Evolutionary conservation across 1,140 invertebrate genomes (phyloP).

Genomic region (Hyphantria cunea): DNA sequence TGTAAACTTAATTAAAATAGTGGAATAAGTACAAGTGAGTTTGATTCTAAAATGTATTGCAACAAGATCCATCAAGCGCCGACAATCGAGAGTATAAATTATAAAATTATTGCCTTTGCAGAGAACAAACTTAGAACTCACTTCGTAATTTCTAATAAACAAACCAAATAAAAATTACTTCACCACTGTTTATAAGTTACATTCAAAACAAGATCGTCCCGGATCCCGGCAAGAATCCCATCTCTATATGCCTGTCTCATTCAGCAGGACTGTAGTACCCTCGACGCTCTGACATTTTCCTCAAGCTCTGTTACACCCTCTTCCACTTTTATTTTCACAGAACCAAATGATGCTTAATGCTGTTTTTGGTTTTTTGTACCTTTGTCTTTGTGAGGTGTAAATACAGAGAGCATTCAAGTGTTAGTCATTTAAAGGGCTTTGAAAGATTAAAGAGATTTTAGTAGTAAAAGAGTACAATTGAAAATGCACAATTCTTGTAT

Average conservation of each 20-base stretch:
- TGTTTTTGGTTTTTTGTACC: constrained; percentile 7
- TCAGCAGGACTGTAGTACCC: constrained; percentile 27
- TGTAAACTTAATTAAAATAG: too few species aligned
- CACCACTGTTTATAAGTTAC: not conserved
- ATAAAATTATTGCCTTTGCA: too few species aligned
- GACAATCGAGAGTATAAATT: too few species aligned
- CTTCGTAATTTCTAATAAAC: too few species aligned
- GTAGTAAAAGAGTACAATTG: too few species aligned
- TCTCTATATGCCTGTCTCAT: constrained; percentile 14
- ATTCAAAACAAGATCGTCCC: not conserved
- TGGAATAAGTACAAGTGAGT: too few species aligned
- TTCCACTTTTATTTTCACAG: constrained; percentile 22
- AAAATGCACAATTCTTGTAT: too few species aligned
- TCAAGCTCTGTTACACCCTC: constrained; percentile 11
- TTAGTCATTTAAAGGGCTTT: not conserved
- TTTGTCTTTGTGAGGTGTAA: constrained; percentile 5
- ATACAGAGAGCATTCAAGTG: not conserved
- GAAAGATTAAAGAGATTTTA: too few species aligned
- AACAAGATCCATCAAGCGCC: too few species aligned
- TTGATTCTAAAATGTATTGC: too few species aligned
- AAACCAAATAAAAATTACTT: not conserved
- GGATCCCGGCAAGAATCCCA: not conserved
- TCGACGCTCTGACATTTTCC: constrained; percentile 27
- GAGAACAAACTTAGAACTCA: too few species aligned
- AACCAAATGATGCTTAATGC: constrained; percentile 24